phyloP scores from a whole-genome alignment of 92 coral and sea anemone genomes.

The Muricea muricata region DNA sequence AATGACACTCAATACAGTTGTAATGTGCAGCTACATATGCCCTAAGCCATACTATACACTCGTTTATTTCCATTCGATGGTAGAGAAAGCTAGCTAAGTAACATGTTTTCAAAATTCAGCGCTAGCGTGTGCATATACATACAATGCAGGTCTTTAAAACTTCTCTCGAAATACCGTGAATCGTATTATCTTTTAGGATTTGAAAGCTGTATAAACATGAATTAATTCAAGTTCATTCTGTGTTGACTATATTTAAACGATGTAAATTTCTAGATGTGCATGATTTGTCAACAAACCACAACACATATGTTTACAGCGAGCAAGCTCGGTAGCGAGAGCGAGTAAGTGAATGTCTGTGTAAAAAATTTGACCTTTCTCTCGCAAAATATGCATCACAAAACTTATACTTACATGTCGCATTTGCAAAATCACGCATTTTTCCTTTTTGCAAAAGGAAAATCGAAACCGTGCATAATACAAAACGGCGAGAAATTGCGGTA shows the following conservation, averaged over 20 bases:
- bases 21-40: too few relatives aligned
- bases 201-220: background rate
- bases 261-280: background rate
- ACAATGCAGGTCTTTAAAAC: too few relatives aligned
- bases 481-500: conserved; percentile 24
- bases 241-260: background rate
- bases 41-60: too few relatives aligned
- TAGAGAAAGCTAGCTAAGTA: background rate
- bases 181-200: background rate
- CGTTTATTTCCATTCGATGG: background rate
- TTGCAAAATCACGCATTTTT: background rate
- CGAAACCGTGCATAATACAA: background rate
- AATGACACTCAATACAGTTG: too few relatives aligned
- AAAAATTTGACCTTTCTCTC: background rate
- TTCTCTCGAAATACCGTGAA: too few relatives aligned
- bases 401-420: background rate
- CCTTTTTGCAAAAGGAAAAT: background rate
- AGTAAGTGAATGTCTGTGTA: background rate
- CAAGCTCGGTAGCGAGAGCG: background rate
- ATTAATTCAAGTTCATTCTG: background rate
- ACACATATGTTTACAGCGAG: background rate
- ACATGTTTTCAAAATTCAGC: too few relatives aligned
- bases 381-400: background rate
- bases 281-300: background rate
- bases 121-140: too few relatives aligned